Evolutionary conservation across 2,888 invertebrate genomes (phyloP).

Genomic region (Coelinius sp.): DNA sequence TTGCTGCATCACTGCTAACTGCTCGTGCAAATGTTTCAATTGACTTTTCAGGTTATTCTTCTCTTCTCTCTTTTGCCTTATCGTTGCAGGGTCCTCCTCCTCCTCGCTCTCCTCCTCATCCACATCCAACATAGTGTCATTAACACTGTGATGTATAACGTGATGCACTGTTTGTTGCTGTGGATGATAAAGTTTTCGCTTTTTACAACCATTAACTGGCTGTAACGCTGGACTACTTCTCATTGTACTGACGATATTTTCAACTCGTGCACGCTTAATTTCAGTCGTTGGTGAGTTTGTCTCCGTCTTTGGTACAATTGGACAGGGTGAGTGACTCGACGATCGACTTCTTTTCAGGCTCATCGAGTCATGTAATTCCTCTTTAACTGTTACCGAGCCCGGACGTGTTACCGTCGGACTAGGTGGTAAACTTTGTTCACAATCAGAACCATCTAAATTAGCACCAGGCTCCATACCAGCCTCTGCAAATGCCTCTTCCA

Average conservation of each 20-base stretch:
- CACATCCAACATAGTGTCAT: constrained; percentile 75
- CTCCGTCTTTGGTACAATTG: constrained; percentile 64
- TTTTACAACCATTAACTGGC: constrained; percentile 92
- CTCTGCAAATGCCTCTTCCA: constrained; percentile 78
- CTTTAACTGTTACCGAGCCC: constrained; percentile 67
- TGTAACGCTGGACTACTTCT: constrained; percentile 85
- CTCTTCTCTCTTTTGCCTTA: constrained; percentile 88
- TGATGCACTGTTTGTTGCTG: constrained; percentile 87
- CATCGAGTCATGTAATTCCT: constrained; percentile 65
- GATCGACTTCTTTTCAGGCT: constrained; percentile 62
- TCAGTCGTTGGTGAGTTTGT: constrained; percentile 77
- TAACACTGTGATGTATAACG: constrained; percentile 74
- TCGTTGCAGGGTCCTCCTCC: constrained; percentile 82
- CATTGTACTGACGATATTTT: constrained; percentile 96
- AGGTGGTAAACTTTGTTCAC: constrained; percentile 67
- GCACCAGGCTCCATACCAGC: constrained; percentile 73
- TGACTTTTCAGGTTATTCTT: constrained; percentile 90
- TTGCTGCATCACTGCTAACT: constrained; percentile 92
- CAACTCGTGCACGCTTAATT: constrained; percentile 93
- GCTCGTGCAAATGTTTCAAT: constrained; percentile 88
- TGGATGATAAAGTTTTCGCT: constrained; percentile 95
- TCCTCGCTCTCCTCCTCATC: constrained; percentile 85
- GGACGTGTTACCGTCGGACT: constrained; percentile 67
- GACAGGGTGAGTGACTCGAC: constrained; percentile 67
- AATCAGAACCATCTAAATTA: constrained; percentile 68